Evolutionary conservation across 1,140 invertebrate genomes (phyloP).

Genomic region (Bombus pascuorum): DNA sequence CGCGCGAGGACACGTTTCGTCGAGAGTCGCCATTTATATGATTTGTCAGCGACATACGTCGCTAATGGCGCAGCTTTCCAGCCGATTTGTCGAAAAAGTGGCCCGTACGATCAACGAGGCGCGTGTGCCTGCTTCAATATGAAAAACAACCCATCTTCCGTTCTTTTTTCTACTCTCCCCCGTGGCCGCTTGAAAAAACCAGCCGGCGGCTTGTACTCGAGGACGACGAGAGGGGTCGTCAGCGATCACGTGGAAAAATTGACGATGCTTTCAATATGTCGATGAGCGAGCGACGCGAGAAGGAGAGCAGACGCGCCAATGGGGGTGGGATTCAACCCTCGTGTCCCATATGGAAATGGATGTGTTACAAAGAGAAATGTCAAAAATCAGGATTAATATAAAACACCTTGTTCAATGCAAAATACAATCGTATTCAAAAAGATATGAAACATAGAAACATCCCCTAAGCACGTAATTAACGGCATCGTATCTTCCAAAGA

Average conservation of each 20-base stretch:
- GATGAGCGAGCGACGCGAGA: constrained; percentile 49
- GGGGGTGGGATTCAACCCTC: constrained; percentile 15
- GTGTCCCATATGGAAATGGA: constrained; percentile 27
- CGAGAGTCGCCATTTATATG: constrained; percentile 77
- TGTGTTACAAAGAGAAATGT: neutral
- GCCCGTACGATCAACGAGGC: constrained; percentile 68
- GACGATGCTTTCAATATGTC: constrained; percentile 70
- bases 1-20: constrained; percentile 58
- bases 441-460: neutral
- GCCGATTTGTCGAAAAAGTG: constrained; percentile 81
- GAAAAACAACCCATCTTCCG: constrained; percentile 67
- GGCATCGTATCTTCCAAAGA: neutral
- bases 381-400: neutral
- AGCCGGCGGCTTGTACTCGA: constrained; percentile 48
- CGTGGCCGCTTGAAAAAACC: constrained; percentile 40
- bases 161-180: constrained; percentile 46
- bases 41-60: constrained; percentile 80
- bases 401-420: too few species aligned
- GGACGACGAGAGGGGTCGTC: constrained; percentile 61
- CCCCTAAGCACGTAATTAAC: neutral
- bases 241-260: constrained; percentile 77
- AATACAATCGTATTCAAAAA: neutral
- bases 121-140: constrained; percentile 60
- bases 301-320: constrained; percentile 23
- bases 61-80: constrained; percentile 76